A percentile compares a stretch with the other conserved stretches of the same genome.
Conservation (phyloP, 2,888 invertebrate genomes). For the Plagodis pulveraria region DNA sequence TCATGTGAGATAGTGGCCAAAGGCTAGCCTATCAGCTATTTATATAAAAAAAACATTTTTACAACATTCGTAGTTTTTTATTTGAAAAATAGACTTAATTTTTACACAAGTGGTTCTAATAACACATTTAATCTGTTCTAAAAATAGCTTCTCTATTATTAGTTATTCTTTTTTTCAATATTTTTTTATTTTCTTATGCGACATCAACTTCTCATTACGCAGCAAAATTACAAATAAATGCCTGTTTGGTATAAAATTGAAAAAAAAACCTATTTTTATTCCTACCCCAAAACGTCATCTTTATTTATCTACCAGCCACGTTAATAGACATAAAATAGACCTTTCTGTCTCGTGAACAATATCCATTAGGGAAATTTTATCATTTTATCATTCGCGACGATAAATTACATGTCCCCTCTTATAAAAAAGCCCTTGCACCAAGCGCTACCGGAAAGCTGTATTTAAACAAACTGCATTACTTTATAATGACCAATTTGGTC, state of each 20-base stretch:
- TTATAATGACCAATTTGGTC: constrained; percentile 70
- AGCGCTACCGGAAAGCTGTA: constrained; percentile 64
- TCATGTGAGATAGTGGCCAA: too few relatives aligned
- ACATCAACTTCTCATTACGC: too few relatives aligned
- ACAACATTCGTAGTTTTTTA: too few relatives aligned
- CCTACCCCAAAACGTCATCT: constrained; percentile 37
- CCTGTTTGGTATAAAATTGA: background rate
- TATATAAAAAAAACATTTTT: too few relatives aligned
- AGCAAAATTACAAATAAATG: too few relatives aligned
- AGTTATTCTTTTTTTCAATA: too few relatives aligned
- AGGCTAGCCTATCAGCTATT: too few relatives aligned
- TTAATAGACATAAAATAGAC: constrained; percentile 59
- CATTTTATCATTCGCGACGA: constrained; percentile 74
- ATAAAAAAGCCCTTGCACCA: constrained; percentile 54
- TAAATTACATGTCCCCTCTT: constrained; percentile 70
- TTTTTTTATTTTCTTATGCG: too few relatives aligned
- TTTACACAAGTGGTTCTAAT: too few relatives aligned
- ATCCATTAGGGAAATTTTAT: constrained; percentile 77
- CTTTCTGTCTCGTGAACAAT: constrained; percentile 68
- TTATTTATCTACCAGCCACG: constrained; percentile 26
- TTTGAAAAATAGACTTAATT: too few relatives aligned
- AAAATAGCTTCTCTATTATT: too few relatives aligned
- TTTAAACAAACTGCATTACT: constrained; percentile 79
- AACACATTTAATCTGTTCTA: too few relatives aligned
- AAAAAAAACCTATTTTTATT: constrained; percentile 29